Evolutionary conservation across 2,797 vertebrate species (phyloP), one percentile per base, ranked within the genome.

Genomic region (Sarcoramphus papa): DNA sequence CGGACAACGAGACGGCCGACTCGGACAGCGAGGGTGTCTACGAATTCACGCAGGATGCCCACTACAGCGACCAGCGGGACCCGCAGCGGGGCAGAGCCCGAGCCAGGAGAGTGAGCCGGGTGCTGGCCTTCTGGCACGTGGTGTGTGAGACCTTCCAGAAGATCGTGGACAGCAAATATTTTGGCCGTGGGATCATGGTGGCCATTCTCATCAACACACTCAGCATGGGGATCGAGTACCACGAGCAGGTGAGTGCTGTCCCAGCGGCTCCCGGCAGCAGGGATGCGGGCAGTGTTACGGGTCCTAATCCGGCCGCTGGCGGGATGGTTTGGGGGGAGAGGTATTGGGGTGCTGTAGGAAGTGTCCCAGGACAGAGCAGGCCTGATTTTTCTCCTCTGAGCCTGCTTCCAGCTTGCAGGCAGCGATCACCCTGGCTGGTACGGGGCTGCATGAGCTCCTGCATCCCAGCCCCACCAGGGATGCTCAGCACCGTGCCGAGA

Each of bases 1-100:
- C 96, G 0, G 99, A 99, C 70, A 98, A 98, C 0, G 99, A 99
- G 88, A 98, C 97, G 0, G 98, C 97, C 0, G 99, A 99, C 96
- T 99, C 99, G 0, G 99, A 99, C 98, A 99, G 99, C 0, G 99
- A 99, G 33, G 99, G 98, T 0, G 98, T 99, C 7, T 99, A 99
- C 0, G 99, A 99, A 96, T 99, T 99, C 97, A 99, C 98, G 2
- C 99, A 99, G 97, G 99, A 99, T 0, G 96, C 98, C 85, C 99
- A 98, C 95, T 99, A 98, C 93, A 95, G 96, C 0, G 98, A 98
- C 74, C 97, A 97, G 72, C 88, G 98, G 56, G 99, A 99, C 95
- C 97, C 98, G 6, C 98, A 98, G 35, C 88, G 92, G 43, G 90
- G 92, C 56, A 99, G 98, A 90, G 97, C 98, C 68, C 97, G 80